Evolutionary conservation across 2,888 invertebrate species (phyloP).

Genomic region (Drosophila anomelani): DNA sequence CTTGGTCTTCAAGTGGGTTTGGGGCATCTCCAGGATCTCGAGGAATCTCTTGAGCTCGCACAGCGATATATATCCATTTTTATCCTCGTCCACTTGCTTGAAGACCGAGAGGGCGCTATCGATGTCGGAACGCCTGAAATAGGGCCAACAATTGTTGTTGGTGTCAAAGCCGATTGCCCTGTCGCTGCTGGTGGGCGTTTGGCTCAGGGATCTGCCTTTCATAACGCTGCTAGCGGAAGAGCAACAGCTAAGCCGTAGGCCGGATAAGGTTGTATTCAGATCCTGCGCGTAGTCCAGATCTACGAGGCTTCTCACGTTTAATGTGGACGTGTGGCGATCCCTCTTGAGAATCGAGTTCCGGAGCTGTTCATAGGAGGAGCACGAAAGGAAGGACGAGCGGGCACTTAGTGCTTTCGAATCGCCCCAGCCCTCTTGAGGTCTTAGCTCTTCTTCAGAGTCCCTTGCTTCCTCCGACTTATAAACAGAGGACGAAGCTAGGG

Average conservation of each 20-base stretch:
- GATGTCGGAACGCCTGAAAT: conserved; percentile 49
- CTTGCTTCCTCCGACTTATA: not conserved
- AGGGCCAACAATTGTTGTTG: not conserved
- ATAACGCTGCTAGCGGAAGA: conserved; percentile 7
- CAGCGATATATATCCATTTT: conserved; percentile 48
- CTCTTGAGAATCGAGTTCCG: conserved; percentile 19
- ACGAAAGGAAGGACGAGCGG: conserved; percentile 28
- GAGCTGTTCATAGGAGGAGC: conserved; percentile 15
- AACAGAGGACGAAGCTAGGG: not conserved
- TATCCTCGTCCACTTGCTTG: conserved; percentile 40
- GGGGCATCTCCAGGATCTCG: conserved; percentile 59
- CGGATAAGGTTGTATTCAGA: not conserved
- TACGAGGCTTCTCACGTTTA: conserved; percentile 19
- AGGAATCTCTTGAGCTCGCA: conserved; percentile 51
- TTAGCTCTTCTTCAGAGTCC: not conserved
- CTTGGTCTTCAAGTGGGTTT: conserved; percentile 60
- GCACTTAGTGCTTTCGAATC: not conserved
- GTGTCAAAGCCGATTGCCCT: conserved; percentile 3
- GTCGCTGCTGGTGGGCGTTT: not conserved
- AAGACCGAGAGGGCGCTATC: conserved; percentile 38
- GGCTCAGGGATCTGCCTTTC: conserved; percentile 1
- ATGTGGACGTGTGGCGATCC: conserved; percentile 17
- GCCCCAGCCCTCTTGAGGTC: not conserved
- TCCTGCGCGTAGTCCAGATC: not conserved
- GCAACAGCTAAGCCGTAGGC: not conserved